Conservation (phyloP, 2,888 invertebrate genomes). For the Drosophila cognata region DNA sequence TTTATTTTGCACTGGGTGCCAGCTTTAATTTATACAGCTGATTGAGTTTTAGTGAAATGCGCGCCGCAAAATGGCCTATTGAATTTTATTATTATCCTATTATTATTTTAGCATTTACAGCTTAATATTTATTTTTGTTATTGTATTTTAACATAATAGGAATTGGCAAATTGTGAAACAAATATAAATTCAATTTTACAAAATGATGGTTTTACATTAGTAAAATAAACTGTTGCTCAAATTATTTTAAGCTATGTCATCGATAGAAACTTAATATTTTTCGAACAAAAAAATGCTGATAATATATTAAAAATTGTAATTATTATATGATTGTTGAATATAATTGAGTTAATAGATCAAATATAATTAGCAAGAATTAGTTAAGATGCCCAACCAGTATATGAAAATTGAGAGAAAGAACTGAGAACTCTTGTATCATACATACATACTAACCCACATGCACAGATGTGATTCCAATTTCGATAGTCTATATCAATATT, state of each 20-base stretch:
- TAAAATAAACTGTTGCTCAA: too few relatives aligned
- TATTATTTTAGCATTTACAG: not conserved
- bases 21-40: slow-evolving; percentile 56
- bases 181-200: not conserved
- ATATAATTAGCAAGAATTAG: not conserved
- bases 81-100: slow-evolving; percentile 9
- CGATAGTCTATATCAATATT: not conserved
- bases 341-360: not conserved
- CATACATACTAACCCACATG: not conserved
- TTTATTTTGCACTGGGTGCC: slow-evolving; percentile 3
- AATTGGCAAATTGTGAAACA: not conserved
- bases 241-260: too few relatives aligned
- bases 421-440: not conserved
- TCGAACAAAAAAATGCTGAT: too few relatives aligned
- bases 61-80: slow-evolving; percentile 40
- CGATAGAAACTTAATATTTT: too few relatives aligned
- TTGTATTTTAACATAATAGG: not conserved
- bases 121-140: not conserved
- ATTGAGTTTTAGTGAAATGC: slow-evolving; percentile 60
- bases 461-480: not conserved
- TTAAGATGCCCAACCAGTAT: not conserved
- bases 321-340: too few relatives aligned
- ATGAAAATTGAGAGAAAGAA: not conserved
- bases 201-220: too few relatives aligned
- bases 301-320: too few relatives aligned